Base-by-base conservation (phyloP, 2,888 invertebrate genomes). In the Andrena camellia region DNA sequence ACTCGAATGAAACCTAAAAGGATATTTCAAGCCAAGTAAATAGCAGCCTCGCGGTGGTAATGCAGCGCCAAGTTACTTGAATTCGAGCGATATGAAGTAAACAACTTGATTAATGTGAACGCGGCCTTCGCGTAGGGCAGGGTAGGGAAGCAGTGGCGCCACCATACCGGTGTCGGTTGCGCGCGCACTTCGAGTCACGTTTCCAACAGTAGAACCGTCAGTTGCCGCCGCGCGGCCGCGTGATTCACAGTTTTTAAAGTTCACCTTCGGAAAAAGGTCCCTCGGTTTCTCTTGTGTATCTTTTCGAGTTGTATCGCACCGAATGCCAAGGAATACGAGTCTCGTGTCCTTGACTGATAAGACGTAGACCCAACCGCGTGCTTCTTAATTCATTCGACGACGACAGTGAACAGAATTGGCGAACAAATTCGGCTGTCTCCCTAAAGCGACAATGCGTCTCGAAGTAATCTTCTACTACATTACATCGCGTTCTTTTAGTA, bases 161-260 rank as follows among this genome's bases (percentile, higher is more conserved):
- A n/a, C 54, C 52, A 13, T 26, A 72, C 76, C 79, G 81, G 68
- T 29, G 60, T 42, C 17, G 26, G 54, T 69, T 79, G 84, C 87
- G 88, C 88, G 82, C 88, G 88, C 85, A 86, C 77, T 73, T 81
- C 78, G 84, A 88, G 86, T 85, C 89, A 88, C 88, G 87, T 88
- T 88, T 87, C 83, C 71, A 75, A 64, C 70, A 71, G 33, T 72
- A 13, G 67, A 73, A 78, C 13, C 67, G 76, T 88, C 89, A 88
- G 88, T 88, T 83, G 84, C 69, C 71, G 87, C 74, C 81, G 81
- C 78, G 88, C 80, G 84, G 78, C 83, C 88, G 88, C 88, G 83
- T 81, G 87, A 74, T 80, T 68, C 88, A 75, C 70, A 86, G 67
- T 77, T 83, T 85, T 86, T 48, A 60, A 64, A 78, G 76, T 83